Evolutionary conservation across 1,140 invertebrate species (phyloP).

Genomic region (Manduca sexta): DNA sequence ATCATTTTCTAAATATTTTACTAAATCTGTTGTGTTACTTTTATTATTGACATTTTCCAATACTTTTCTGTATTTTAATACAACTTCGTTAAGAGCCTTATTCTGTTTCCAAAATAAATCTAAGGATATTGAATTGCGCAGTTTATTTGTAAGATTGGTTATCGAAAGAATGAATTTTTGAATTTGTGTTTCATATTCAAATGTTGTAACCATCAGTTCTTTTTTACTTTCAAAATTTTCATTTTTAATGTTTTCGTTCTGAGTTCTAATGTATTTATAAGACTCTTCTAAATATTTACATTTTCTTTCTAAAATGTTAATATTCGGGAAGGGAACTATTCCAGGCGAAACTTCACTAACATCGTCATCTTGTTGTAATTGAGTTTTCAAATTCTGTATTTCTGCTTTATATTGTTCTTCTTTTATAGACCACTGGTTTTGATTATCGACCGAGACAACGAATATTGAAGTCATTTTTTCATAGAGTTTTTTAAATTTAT

Average conservation of each 20-base stretch:
- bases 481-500: slow-evolving; percentile 55
- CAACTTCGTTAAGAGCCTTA: slow-evolving; percentile 35
- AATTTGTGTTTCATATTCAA: slow-evolving; percentile 51
- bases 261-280: slow-evolving; percentile 52
- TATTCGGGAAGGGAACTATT: slow-evolving; percentile 24
- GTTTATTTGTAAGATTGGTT: slow-evolving; percentile 45
- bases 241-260: slow-evolving; percentile 58
- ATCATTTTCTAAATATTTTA: slow-evolving; percentile 29
- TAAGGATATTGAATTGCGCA: slow-evolving; percentile 46
- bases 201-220: slow-evolving; percentile 33
- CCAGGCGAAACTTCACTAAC: slow-evolving; percentile 48
- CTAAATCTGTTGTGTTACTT: slow-evolving; percentile 19
- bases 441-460: slow-evolving; percentile 39
- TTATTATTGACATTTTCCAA: slow-evolving; percentile 29
- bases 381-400: slow-evolving; percentile 53
- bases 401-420: slow-evolving; percentile 64
- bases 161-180: slow-evolving; percentile 47
- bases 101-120: slow-evolving; percentile 65
- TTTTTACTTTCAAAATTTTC: slow-evolving; percentile 54
- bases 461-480: slow-evolving; percentile 53
- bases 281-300: slow-evolving; percentile 55
- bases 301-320: slow-evolving; percentile 39
- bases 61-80: slow-evolving; percentile 47
- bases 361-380: slow-evolving; percentile 43
- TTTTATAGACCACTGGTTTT: slow-evolving; percentile 51